phyloP scores from a whole-genome alignment of 1,140 invertebrate genomes.

The Lysiphlebus fabarum region DNA sequence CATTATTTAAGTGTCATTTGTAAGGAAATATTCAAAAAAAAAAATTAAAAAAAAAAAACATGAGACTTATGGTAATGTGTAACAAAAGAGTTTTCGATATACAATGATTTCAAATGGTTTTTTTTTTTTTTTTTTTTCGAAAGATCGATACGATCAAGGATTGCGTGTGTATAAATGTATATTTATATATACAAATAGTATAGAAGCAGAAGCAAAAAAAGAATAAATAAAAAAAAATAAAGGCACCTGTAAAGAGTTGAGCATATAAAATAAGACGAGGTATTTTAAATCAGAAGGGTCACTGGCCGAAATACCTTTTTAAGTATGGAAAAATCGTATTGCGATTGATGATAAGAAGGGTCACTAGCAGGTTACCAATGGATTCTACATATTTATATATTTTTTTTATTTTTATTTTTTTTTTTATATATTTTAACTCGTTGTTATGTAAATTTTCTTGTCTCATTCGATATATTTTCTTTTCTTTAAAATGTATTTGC shows the following conservation, averaged over 20 bases:
- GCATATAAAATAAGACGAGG: constrained; percentile 1
- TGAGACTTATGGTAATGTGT: too few relatives aligned
- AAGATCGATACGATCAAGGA: too few relatives aligned
- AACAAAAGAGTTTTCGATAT: too few relatives aligned
- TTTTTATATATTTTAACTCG: constrained; percentile 28
- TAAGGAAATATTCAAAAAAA: too few relatives aligned
- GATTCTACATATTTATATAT: constrained; percentile 20
- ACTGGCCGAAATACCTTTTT: constrained; percentile 44
- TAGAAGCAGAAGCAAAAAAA: constrained; percentile 15
- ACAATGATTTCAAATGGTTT: too few relatives aligned
- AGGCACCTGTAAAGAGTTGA: constrained; percentile 10
- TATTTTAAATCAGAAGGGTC: constrained; percentile 33
- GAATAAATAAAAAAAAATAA: constrained; percentile 19
- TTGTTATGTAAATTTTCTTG: constrained; percentile 53
- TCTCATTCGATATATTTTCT: constrained; percentile 1
- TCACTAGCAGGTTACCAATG: constrained; percentile 43
- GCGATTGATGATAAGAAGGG: constrained; percentile 40
- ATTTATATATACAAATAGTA: background rate
- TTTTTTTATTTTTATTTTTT: constrained; percentile 27
- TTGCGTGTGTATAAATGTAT: too few relatives aligned
- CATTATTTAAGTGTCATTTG: too few relatives aligned
- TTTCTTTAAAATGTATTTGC: background rate
- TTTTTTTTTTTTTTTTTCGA: too few relatives aligned
- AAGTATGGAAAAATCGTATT: constrained; percentile 53
- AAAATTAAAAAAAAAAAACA: too few relatives aligned